A percentile compares a stretch with the other conserved stretches of the same genome.
phyloP scores from a whole-genome alignment of 2,113 vertebrate genomes.

The Neogale vison region DNA sequence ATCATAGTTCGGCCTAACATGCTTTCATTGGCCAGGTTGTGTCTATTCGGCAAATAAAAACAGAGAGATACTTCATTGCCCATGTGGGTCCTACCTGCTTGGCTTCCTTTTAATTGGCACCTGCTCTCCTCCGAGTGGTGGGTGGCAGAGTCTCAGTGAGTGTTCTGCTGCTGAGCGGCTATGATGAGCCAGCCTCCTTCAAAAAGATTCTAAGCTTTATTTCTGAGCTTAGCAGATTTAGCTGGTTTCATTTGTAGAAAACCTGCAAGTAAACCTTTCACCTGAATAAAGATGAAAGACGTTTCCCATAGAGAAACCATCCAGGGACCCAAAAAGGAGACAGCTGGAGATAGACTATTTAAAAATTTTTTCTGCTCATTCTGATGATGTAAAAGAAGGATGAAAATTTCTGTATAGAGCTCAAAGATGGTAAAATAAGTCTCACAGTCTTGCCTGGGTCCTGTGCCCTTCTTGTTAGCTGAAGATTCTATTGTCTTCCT shows the following conservation, averaged over 20 bases:
- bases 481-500: neutral
- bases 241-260: conserved; percentile 49
- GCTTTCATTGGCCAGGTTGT: neutral
- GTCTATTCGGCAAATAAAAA: neutral
- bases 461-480: neutral
- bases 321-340: conserved; percentile 60
- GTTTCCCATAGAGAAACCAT: conserved; percentile 62
- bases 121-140: neutral
- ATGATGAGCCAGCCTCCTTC: neutral
- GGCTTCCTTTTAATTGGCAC: conserved; percentile 66
- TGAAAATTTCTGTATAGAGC: neutral
- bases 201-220: conserved; percentile 34
- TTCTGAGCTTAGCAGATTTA: conserved; percentile 33
- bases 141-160: neutral
- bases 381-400: conserved; percentile 47
- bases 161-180: neutral
- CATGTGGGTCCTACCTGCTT: neutral
- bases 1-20: neutral
- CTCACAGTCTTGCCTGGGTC: neutral
- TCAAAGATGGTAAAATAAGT: neutral
- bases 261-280: conserved; percentile 60
- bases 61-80: neutral
- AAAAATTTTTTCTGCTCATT: conserved; percentile 59
- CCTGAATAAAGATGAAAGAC: conserved; percentile 71
- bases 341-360: conserved; percentile 65